A percentile compares a stretch with the other conserved stretches of the same genome.
Conservation (phyloP, 2,113 vertebrate species). For the Cottus gobio region DNA sequence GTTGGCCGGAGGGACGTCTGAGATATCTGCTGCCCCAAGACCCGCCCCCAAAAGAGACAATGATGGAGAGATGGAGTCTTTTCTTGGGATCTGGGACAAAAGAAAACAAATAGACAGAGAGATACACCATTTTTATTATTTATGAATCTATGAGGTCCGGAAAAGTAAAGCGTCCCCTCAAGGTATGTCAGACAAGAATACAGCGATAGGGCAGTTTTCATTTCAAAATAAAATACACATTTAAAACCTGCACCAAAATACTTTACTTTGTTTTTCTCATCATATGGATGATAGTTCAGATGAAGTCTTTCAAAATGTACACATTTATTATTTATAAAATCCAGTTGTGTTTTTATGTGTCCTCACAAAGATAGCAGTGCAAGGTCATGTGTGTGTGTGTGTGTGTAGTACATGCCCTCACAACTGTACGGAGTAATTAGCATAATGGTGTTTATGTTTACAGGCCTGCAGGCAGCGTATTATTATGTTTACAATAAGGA, state of each 20-base stretch:
- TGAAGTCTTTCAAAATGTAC: background rate
- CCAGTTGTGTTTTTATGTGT: background rate
- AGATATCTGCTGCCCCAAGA: background rate
- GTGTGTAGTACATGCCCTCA: background rate
- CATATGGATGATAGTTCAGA: background rate
- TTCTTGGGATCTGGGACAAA: background rate
- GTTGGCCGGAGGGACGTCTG: background rate
- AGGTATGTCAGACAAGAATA: background rate
- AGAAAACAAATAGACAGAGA: background rate
- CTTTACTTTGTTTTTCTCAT: background rate
- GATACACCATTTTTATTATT: background rate
- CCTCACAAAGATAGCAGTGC: too few species aligned
- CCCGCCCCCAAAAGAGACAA: background rate
- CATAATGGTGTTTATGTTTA: conserved; percentile 24
- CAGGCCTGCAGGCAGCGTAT: background rate
- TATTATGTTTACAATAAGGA: conserved; percentile 6
- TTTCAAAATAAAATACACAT: background rate
- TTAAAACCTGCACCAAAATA: background rate
- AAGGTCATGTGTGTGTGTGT: background rate
- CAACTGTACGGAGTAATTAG: background rate
- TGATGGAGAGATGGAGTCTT: background rate
- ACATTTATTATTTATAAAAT: background rate
- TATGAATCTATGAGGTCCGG: background rate
- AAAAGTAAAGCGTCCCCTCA: background rate
- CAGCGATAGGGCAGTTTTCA: background rate